Evolutionary conservation across 2,888 invertebrate species (phyloP).

Genomic region (Luperina testacea): DNA sequence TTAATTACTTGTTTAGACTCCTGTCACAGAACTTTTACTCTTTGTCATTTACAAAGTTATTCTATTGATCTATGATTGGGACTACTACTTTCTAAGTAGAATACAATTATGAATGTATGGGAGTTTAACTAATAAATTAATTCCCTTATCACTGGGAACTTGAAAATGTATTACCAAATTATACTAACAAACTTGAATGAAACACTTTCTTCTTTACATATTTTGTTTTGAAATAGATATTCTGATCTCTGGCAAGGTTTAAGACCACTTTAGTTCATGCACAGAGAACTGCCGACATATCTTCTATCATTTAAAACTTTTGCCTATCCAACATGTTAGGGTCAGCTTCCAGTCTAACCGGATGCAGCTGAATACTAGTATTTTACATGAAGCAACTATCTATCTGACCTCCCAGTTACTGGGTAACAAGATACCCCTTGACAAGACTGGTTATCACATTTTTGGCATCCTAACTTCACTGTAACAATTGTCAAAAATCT

Average conservation of each 20-base stretch:
- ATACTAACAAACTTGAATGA: not conserved
- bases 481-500: too few relatives aligned
- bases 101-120: not conserved
- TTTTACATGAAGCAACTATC: not conserved
- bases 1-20: constrained; percentile 23
- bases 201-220: not conserved
- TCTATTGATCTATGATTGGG: constrained; percentile 7
- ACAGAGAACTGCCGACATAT: not conserved
- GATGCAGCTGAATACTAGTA: not conserved
- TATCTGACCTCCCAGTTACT: too few relatives aligned
- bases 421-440: not conserved
- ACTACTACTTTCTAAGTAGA: not conserved
- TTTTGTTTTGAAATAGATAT: not conserved
- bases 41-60: not conserved
- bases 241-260: not conserved
- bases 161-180: not conserved
- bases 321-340: not conserved
- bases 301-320: not conserved
- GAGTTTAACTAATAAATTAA: not conserved
- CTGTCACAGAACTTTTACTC: constrained; percentile 20
- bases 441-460: too few relatives aligned
- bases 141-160: not conserved
- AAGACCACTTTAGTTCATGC: not conserved
- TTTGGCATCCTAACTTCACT: fast-evolving
- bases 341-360: not conserved